Conservation (phyloP, 2,113 vertebrate species). For the Cryptotis parvus region DNA sequence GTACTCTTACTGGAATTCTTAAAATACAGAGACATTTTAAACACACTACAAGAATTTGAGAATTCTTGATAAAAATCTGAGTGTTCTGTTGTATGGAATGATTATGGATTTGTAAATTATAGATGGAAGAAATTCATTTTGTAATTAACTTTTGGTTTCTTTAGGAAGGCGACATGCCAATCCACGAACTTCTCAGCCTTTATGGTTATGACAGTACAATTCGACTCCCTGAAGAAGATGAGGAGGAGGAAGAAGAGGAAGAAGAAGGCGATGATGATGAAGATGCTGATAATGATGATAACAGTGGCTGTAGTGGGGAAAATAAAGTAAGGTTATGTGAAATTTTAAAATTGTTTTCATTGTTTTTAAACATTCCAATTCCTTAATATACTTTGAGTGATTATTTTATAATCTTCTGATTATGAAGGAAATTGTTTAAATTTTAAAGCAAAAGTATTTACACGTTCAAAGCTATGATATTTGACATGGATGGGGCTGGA, state of each 20-base stretch:
- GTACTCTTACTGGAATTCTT: constrained; percentile 43
- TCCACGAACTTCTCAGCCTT: constrained; percentile 96
- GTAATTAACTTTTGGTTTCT: constrained; percentile 50
- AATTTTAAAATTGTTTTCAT: not conserved
- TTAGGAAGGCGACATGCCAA: constrained; percentile 98
- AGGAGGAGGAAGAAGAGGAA: constrained; percentile 93
- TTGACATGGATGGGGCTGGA: not conserved
- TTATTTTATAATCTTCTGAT: constrained; percentile 3
- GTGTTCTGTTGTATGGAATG: not conserved
- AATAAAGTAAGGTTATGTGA: constrained; percentile 86
- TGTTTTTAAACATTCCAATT: not conserved
- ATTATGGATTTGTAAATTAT: not conserved
- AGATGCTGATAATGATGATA: constrained; percentile 94
- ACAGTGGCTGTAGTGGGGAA: constrained; percentile 94
- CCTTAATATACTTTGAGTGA: not conserved
- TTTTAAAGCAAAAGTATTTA: too few species aligned
- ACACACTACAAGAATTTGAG: constrained; percentile 40
- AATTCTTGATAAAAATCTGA: constrained; percentile 19
- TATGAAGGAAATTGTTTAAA: not conserved
- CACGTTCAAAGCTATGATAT: constrained; percentile 18
- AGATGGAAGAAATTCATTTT: not conserved
- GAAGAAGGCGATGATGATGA: constrained; percentile 93
- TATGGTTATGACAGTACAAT: constrained; percentile 94
- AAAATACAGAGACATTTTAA: constrained; percentile 24
- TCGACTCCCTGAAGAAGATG: constrained; percentile 93